Base-by-base conservation (phyloP, 2,888 invertebrate genomes). In the Herminia tarsipennalis region DNA sequence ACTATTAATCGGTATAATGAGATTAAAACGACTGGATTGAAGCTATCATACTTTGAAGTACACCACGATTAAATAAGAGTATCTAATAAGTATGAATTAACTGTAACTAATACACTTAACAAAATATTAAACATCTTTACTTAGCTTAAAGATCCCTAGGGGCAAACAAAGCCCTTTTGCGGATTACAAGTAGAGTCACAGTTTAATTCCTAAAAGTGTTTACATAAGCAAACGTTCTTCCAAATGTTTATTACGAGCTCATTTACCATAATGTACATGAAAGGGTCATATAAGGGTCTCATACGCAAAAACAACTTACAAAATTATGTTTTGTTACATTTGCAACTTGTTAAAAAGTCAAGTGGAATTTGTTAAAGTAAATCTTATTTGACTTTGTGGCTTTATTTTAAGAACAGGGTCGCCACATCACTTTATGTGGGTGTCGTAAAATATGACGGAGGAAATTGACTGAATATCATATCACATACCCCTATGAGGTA, bases 381-480 rank as follows among this genome's bases (percentile, higher is more conserved):
- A n/a, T n/a, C n/a, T n/a, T n/a, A n/a, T n/a, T n/a, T n/a, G n/a
- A n/a, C n/a, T n/a, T n/a, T n/a, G n/a, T n/a, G n/a, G 53, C 41
- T 38, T 44, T 33, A 43, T 25, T 42, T 47, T 40, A 44, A 50
- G 44, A 48, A 52, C 39, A 55, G 51, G 48, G 27, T 28, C 27
- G n/a, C n/a, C n/a, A n/a, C n/a, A n/a, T n/a, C n/a, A n/a, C n/a
- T n/a, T n/a, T n/a, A n/a, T n/a, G n/a, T n/a, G n/a, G n/a, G n/a
- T n/a, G n/a, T n/a, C n/a, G n/a, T n/a, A n/a, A n/a, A n/a, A n/a
- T n/a, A n/a, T n/a, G n/a, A n/a, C n/a, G n/a, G n/a, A n/a, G n/a
- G n/a, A n/a, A n/a, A n/a, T n/a, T n/a, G n/a, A n/a, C n/a, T n/a
- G n/a, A n/a, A n/a, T n/a, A n/a, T n/a, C n/a, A n/a, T n/a, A n/a